Base-by-base conservation (phyloP, 2,797 vertebrate species). In the Myiotriccus ornatus region DNA sequence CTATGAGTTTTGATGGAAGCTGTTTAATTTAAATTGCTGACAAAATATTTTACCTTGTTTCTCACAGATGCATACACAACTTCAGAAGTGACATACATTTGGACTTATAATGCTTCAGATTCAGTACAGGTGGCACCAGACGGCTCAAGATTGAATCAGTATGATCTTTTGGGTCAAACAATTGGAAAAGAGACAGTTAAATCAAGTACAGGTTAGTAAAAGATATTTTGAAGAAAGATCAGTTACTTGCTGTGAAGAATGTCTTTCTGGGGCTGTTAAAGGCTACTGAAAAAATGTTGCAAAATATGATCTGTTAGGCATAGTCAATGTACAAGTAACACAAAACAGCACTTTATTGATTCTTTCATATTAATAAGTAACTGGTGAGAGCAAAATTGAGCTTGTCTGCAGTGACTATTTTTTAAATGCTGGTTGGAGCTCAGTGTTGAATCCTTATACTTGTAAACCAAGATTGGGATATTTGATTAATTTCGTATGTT, bases 31-130 rank as follows among this genome's bases (percentile, higher is more conserved):
- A 56, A 89, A 55, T 64, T 75, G 14, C 35, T 95, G 75, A 86
- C 0, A 8, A 85, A 50, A 19, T 62, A 56, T 67, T 86, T 74
- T 78, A 25, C 67, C 23, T 88, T 56, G 17, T 84, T 91, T 90
- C 15, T 90, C 91, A 52, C 97, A 99, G 99, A 99, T 97, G 99
- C 99, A 25, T 99, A 99, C 91, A 99, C 99, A 39, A 98, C 98
- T 82, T 98, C 98, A 63, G 99, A 99, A 97, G 99, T 99, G 46
- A 99, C 98, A 9, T 99, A 99, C 93, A 98, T 99, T 95, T 99
- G 99, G 99, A 99, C 98, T 73, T 98, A 98, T 0, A 99, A 99
- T 88, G 99, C 99, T 65, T 98, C 98, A 53, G 98, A 98, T 89
- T 99, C 99, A 16, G 99, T 99, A 83, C 98, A 98, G 53, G 99